Base-by-base conservation (phyloP, 1,140 invertebrate species). In the Liolophura sinensis region DNA sequence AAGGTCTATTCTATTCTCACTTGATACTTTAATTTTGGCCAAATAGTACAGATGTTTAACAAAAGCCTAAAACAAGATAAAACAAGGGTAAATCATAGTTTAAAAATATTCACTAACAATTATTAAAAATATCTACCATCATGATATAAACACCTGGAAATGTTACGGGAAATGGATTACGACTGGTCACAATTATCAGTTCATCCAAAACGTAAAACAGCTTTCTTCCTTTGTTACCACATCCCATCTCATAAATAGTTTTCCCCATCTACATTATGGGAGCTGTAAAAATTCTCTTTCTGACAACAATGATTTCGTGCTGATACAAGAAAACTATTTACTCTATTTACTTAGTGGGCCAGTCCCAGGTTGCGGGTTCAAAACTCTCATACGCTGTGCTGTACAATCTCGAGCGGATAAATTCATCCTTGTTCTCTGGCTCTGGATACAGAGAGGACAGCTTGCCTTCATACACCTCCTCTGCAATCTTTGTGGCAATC, bases 401-500 rank as follows among this genome's bases (percentile, higher is more conserved):
- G 70, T 89, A 89, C 31, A 88, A 73, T 40, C 86, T 76, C 9
- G 72, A 73, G 14, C 84, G 73, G 46, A 89, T 83, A 72, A 85
- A 87, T 46, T 64, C 64, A 62, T 84, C 81, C 67, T 87, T 87
- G 73, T 89, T 84, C n/a, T 78, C 73, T 0, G 88, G 88, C 72
- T 88, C 76, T 0, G 88, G 88, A 73, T 87, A 85, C 22, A 77
- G 64, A 1, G 80, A 81, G 12, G 88, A 88, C 14, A 85, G 73
- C 6, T 81, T 81, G 31, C 87, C 90, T 79, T 89, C 86, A 77
- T 97, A 99, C n/a, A 94, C 93, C 82, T 94, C 92, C 68, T 95
- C 89, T 40, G 93, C 91, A 65, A 98, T 86, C 73, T 90, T 88
- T 5, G 89, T 88, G 9, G 96, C 97, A 73, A 99, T 97, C 70